Percentiles rank a stretch among this genome's conserved stretches.
Evolutionary conservation across 2,888 invertebrate species (phyloP).

Genomic region (Orchesella flavescens): DNA sequence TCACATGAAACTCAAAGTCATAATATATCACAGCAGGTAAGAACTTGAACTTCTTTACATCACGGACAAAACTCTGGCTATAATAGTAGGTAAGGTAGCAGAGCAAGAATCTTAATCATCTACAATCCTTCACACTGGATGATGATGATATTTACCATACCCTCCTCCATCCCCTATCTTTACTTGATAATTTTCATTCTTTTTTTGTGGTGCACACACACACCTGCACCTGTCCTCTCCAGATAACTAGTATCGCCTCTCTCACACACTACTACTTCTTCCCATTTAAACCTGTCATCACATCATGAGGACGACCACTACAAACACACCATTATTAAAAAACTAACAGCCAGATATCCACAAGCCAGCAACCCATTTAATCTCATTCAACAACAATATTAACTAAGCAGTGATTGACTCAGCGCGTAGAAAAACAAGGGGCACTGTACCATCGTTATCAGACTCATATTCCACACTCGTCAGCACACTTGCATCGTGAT

Average conservation of each 20-base stretch:
- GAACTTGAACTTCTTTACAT: neutral
- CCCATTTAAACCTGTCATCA: constrained; percentile 26
- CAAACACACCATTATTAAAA: neutral
- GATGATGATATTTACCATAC: too few species aligned
- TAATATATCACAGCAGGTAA: constrained; percentile 31
- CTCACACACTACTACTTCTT: constrained; percentile 1
- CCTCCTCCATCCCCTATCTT: too few species aligned
- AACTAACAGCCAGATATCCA: too few species aligned
- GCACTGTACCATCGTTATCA: neutral
- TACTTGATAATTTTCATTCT: too few species aligned
- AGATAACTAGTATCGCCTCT: constrained; percentile 7
- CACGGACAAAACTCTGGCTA: too few species aligned
- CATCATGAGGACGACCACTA: neutral
- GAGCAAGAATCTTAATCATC: too few species aligned
- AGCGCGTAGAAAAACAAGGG: neutral
- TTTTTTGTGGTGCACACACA: neutral
- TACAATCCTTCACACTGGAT: too few species aligned
- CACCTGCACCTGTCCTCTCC: constrained; percentile 42
- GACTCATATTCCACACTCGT: too few species aligned
- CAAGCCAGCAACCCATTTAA: too few species aligned
- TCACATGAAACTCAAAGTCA: constrained; percentile 18
- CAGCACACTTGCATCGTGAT: too few species aligned
- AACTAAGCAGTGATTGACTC: neutral
- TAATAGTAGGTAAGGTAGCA: too few species aligned
- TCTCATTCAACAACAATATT: neutral